Base-by-base conservation (phyloP, 2,113 vertebrate genomes). In the Heptranchias perlo region DNA sequence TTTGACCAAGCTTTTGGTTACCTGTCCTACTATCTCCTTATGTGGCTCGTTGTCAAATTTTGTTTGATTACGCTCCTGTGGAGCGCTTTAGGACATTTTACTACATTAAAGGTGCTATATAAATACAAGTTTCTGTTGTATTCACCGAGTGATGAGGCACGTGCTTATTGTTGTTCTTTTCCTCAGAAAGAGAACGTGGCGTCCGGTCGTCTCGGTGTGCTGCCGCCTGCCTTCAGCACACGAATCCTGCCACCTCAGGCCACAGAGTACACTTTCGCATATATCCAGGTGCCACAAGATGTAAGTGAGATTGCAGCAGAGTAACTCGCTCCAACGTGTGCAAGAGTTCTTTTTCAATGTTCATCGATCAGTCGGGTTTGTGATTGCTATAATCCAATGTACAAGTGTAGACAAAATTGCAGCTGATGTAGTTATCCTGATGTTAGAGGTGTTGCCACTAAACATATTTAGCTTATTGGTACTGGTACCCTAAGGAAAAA, bases 241-340 rank as follows among this genome's bases (percentile, higher is more conserved):
- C 97, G 98, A 11, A 97, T 97, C 73, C 97, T 99, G 96, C 98
- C 98, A 7, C 98, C 98, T 49, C 99, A 99, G 97, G 99, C 99
- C 97, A 98, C 98, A 0, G 99, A 99, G 97, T 98, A 99, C 73
- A 96, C 98, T 96, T 99, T 99, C 23, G 99, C 98, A 97, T 99
- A 98, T 97, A 98, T 99, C 97, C 98, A 98, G 97, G 98, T 99
- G 97, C 98, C 99, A 62, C 98, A 98, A 96, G 99, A 99, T 87
- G 99, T 99, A 97, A 99, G 99, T 98, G 49, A 8, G 5, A 8
- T 47, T 23, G 14, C 64, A 52, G 35, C 10, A 62, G 5, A 93
- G 16, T 16, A 62, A 61, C 35, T 7, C 35, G 16, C 62, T 62
- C 18, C 86, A 54, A 54, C 21, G 13, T 52, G 25, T 54, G 8